Conservation (phyloP, 2,888 invertebrate genomes). For the Drosophila putrida region DNA sequence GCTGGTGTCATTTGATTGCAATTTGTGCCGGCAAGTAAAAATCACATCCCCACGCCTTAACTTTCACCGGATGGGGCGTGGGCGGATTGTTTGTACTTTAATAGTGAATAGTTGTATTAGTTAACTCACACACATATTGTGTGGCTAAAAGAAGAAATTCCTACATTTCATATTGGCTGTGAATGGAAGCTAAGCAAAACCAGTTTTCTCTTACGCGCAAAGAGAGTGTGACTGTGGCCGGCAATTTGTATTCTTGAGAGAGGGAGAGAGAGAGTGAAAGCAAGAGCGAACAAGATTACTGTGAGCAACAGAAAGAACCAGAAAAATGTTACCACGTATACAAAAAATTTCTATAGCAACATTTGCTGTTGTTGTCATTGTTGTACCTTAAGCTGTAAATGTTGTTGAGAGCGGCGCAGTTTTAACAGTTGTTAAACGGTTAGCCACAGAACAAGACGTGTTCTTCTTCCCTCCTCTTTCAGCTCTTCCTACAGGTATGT, state of each 20-base stretch:
- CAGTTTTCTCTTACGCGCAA: conserved; percentile 44
- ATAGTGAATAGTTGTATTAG: not conserved
- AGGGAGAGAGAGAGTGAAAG: conserved; percentile 7
- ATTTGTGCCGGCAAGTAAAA: conserved; percentile 35
- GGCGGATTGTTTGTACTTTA: conserved; percentile 14
- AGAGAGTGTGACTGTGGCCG: conserved; percentile 24
- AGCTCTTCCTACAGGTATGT: conserved; percentile 29
- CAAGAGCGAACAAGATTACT: not conserved
- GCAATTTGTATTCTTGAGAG: conserved; percentile 16
- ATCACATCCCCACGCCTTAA: conserved; percentile 12
- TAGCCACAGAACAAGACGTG: conserved; percentile 58
- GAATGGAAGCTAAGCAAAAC: conserved; percentile 48
- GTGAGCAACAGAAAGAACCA: conserved; percentile 50
- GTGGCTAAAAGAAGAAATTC: conserved; percentile 23
- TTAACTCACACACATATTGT: conserved; percentile 18
- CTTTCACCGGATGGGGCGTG: conserved; percentile 62
- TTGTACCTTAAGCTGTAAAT: not conserved
- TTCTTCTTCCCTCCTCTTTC: conserved; percentile 22
- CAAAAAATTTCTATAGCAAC: conserved; percentile 57
- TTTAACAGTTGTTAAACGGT: conserved; percentile 68
- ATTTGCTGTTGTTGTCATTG: conserved; percentile 13
- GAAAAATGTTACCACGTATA: conserved; percentile 78
- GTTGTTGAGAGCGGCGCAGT: conserved; percentile 6
- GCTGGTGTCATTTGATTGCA: conserved; percentile 48
- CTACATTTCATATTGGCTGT: conserved; percentile 10